phyloP scores from a whole-genome alignment of 2,797 vertebrate species.

The Heterohyrax brucei region DNA sequence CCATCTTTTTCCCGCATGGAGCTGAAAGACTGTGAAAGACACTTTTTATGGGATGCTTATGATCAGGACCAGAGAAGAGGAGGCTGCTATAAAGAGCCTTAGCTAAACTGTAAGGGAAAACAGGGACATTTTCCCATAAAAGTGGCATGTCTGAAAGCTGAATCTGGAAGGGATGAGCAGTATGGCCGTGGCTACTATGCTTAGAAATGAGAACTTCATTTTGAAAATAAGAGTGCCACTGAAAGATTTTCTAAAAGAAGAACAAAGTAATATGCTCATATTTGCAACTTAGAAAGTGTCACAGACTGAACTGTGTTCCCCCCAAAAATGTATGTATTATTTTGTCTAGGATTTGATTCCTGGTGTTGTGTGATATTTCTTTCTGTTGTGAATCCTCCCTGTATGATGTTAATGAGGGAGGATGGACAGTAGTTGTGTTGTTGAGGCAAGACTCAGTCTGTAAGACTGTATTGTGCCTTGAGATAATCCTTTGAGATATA shows the following conservation, averaged over 20 bases:
- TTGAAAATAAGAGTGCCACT: not conserved
- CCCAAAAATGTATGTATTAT: too few relatives aligned
- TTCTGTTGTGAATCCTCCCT: too few relatives aligned
- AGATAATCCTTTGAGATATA: too few relatives aligned
- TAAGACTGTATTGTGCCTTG: too few relatives aligned
- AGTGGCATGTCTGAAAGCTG: not conserved
- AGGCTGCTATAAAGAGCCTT: not conserved
- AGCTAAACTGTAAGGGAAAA: not conserved
- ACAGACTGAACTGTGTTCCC: too few relatives aligned
- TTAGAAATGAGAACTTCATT: constrained; percentile 49
- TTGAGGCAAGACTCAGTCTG: too few relatives aligned
- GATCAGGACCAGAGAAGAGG: not conserved
- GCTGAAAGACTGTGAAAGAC: not conserved
- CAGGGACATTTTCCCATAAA: not conserved
- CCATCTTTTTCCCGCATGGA: not conserved
- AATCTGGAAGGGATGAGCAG: not conserved
- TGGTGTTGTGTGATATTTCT: too few relatives aligned
- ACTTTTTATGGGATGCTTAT: not conserved
- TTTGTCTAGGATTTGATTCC: too few relatives aligned
- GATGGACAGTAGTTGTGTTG: too few relatives aligned
- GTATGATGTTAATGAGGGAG: too few relatives aligned
- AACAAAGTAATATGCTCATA: not conserved
- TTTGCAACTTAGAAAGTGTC: not conserved
- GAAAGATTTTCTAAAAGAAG: not conserved
- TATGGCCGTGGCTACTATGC: not conserved